Base-by-base conservation (phyloP, 1,140 invertebrate species). In the Anagrus nilaparvatae region DNA sequence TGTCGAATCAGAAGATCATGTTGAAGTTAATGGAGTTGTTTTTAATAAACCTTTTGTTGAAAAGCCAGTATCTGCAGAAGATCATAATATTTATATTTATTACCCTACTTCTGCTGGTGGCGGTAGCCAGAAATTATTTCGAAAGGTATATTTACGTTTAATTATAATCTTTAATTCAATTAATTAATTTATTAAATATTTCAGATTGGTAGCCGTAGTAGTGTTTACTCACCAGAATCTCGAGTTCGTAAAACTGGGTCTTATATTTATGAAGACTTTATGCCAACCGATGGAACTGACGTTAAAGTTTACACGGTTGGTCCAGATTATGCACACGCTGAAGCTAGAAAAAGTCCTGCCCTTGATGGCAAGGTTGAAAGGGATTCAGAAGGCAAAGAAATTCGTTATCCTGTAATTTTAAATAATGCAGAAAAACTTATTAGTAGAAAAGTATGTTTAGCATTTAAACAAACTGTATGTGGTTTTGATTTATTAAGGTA, bases 51-150 rank as follows among this genome's bases (percentile, higher is more conserved):
- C 97, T 0, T 99, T 99, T 73, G 97, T 99, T 1, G 97, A 99
- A 65, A 98, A 98, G 63, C 94, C 94, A 1, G 81, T 95, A 28
- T 96, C 90, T 16, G 97, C 97, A 1, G 97, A 99, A 71, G 95
- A 99, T 71, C 97, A 99, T 65, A 99, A 99, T 63, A 97, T 99
- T 59, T 98, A 97, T 63, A 99, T 99, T 54, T 99, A 99, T 68
- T 99, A 98, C 71, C 97, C 96, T 1, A 92, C 91, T 4, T 93
- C 90, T 4, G 97, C 95, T n/a, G 97, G 97, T 3, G 87, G 86
- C 3, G 96, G 96, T 3, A 94, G 90, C 63, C 96, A 99, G 61
- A 74, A 93, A 53, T 71, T 99, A 28, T 99, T 99, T 70, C 78
- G 96, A 60, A 99, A 98, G 76, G 87, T 91, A 84, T 72, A 40